Percentiles rank a stretch among this genome's conserved stretches.
phyloP scores from a whole-genome alignment of 1,140 invertebrate species.

The Andricus grossulariae region DNA sequence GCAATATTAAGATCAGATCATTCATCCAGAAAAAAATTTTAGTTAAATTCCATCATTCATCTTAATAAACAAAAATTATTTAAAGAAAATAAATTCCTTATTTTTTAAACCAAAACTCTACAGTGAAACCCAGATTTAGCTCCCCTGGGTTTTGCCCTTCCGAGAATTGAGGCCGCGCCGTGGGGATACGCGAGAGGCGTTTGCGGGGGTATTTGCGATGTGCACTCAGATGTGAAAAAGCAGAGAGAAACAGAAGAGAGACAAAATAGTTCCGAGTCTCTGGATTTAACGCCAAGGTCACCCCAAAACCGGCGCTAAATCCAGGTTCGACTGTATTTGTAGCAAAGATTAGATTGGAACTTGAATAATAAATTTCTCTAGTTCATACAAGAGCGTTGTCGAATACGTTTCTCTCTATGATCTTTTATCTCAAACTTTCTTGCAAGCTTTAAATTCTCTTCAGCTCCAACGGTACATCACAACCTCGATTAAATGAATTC shows the following conservation, averaged over 20 bases:
- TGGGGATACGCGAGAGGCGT: no score
- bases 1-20: background rate
- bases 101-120: background rate
- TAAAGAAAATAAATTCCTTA: background rate
- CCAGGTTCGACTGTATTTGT: background rate
- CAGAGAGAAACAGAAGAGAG: no score
- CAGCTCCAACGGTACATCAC: background rate
- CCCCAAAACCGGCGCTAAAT: no score
- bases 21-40: background rate
- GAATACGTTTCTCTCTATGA: slow-evolving; percentile 28
- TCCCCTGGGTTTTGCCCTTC: no score
- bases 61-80: background rate
- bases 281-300: no score
- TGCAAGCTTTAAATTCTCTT: background rate
- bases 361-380: slow-evolving; percentile 2
- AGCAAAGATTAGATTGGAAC: background rate
- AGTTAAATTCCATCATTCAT: background rate
- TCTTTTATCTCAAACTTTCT: background rate
- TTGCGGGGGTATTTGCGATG: no score
- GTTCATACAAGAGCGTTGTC: background rate
- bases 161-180: no score
- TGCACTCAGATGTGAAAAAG: no score
- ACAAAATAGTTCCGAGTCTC: no score
- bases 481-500: background rate
- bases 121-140: no score